Conservation (phyloP, 2,888 invertebrate species). For the Catocala fraxini region DNA sequence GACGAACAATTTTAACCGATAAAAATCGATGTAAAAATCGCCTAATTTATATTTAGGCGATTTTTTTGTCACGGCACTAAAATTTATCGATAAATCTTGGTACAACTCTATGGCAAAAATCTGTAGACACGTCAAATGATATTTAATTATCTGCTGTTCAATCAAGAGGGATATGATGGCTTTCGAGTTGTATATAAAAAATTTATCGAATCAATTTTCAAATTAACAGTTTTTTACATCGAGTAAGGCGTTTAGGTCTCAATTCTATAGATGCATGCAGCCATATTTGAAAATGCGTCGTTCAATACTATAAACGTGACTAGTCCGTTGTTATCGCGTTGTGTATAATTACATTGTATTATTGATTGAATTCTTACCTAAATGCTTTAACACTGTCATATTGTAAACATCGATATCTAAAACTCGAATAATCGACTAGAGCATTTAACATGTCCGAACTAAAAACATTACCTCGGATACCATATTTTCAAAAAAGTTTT, state of each 20-base stretch:
- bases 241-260: neutral
- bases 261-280: neutral
- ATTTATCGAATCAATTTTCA: neutral
- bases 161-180: too few relatives aligned
- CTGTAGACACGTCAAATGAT: too few relatives aligned
- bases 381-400: neutral
- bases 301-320: constrained; percentile 9
- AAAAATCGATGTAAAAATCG: too few relatives aligned
- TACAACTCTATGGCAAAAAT: too few relatives aligned
- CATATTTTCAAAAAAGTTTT: too few relatives aligned
- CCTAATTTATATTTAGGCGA: too few relatives aligned
- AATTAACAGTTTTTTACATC: neutral
- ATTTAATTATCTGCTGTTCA: too few relatives aligned
- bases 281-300: constrained; percentile 6
- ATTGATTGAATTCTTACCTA: too few relatives aligned
- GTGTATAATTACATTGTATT: neutral
- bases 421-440: constrained; percentile 30
- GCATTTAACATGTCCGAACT: neutral
- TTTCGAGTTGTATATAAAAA: too few relatives aligned
- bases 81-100: too few relatives aligned
- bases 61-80: too few relatives aligned
- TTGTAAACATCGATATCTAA: neutral
- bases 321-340: constrained; percentile 15
- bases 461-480: too few relatives aligned
- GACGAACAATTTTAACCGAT: neutral